Evolutionary conservation across 1,140 invertebrate genomes (phyloP), one percentile per base, ranked within the genome.

Genomic region (Melipona quadrifasciata): DNA sequence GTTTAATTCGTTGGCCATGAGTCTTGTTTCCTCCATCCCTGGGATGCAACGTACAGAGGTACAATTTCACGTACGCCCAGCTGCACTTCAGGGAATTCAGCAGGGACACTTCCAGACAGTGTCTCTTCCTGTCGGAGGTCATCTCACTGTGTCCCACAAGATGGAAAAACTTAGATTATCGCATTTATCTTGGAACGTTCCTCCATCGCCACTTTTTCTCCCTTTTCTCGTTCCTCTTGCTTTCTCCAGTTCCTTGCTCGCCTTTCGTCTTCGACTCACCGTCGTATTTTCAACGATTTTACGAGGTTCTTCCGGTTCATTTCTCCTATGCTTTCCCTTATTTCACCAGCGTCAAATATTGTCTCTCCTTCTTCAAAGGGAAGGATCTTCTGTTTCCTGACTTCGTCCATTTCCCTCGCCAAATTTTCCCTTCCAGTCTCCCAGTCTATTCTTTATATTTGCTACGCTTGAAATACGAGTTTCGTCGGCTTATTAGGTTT

Each of bases 81-180:
- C 47, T 19, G 31, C 31, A 27, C 53, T 39, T 55, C 64, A 31
- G 53, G 12, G 58, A 19, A 83, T 77, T 51, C 74, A 10, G 64
- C 19, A 31, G 5, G 39, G 10, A 57, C 39, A 64, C 51, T 78
- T 70, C 19, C 51, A 68, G 61, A 77, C 79, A 16, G n/a, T 12
- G 11, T 19, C 47, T 21, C 51, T 34, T 67, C 31, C 47, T 57
- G 80, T 82, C 81, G 47, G 55, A 57, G 81, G 75, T 83, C 75
- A 78, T 77, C 64, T 77, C 53, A 21, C 61, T 21, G 27, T 8
- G 67, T 73, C 75, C 74, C 86, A 57, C 84, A 87, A 86, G 83
- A 91, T 91, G 90, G 90, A 89, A 87, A 90, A 90, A 91, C 90
- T 91, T 91, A 90, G 89, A 91, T 91, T 91, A 90, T 84, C 74